Base-by-base conservation (phyloP, 2,797 vertebrate species). In the Poeciliopsis turneri region DNA sequence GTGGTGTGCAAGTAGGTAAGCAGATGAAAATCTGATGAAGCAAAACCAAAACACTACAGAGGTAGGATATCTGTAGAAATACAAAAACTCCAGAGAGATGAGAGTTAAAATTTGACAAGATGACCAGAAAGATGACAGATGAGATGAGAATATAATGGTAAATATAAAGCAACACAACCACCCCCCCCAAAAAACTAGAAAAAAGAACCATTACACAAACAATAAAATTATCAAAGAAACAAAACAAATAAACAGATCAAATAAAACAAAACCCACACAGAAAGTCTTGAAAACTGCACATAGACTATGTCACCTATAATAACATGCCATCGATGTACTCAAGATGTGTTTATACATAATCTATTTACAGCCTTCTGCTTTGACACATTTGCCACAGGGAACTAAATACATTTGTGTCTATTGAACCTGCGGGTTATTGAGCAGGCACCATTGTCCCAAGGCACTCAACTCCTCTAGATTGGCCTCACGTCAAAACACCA, bases 401-500 rank as follows among this genome's bases (percentile, higher is more conserved):
- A 72, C 43, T 73, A 72, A 75, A 71, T 75, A 51, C 18, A 72
- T n/a, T 12, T 74, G 59, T 80, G 46, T 74, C 39, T 75, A 46
- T 82, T 76, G 78, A 82, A 68, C 28, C 51, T 49, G 73, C 39
- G 41, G 45, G 61, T 85, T 73, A 61, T 47, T 12, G 23, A 61
- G 68, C 71, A 4, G 72, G 81, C 74, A 74, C 11, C 9, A 1
- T 64, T 71, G 78, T 85, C 76, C 82, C 70, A 47, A 82, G 84
- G 78, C 78, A 64, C 78, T 75, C 83, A 86, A 76, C 83, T 73
- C 59, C n/a, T 74, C 46, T 75, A 70, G 78, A 76, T 80, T 77
- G 36, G n/a, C 84, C 80, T 92, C 74, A 78, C 2, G 55, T 91
- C 90, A 90, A 86, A 94, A 89, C 87, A 86, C 77, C 76, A 75